A percentile compares a stretch with the other conserved stretches of the same genome.
These are phyloP conservation scores for Entomobrya multifasciata DNA, from an alignment of 2,888 invertebrate genomes.

Conservation along the genomic window DNA sequence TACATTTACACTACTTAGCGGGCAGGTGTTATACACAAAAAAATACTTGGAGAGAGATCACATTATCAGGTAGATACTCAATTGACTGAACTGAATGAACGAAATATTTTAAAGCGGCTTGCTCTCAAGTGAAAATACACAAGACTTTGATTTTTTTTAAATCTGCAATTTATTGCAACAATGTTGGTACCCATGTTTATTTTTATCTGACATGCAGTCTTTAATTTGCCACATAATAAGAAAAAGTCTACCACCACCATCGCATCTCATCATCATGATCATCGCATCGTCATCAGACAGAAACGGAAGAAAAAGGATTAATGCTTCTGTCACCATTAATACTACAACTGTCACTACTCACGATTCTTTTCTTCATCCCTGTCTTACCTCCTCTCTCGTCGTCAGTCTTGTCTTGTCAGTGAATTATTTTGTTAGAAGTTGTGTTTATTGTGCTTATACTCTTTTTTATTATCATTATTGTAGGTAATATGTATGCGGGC, in stretches of 20 bases:
- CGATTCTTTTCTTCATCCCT: not conserved
- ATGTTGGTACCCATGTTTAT: not conserved
- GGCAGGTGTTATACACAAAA: slow-evolving; percentile 17
- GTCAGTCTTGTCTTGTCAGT: not conserved
- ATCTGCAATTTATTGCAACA: no score
- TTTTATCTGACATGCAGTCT: not conserved
- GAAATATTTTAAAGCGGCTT: not conserved
- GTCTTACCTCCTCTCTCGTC: not conserved
- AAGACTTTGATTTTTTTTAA: not conserved
- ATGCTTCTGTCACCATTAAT: not conserved
- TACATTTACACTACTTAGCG: slow-evolving; percentile 8
- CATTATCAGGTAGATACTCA: no score
- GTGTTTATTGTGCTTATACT: not conserved
- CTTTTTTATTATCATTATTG: not conserved
- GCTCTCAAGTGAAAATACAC: no score
- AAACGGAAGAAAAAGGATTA: slow-evolving; percentile 39
- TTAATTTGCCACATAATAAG: not conserved
- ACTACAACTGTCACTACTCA: not conserved
- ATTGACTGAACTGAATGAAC: not conserved
- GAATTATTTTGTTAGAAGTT: slow-evolving; percentile 15
- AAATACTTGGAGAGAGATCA: no score
- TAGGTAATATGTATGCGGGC: not conserved
- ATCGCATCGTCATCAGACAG: not conserved
- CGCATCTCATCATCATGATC: not conserved
- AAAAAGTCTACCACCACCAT: no score